These are phyloP conservation scores for Patella vulgata DNA, from an alignment of 1,140 invertebrate genomes.

Conservation along the genomic window DNA sequence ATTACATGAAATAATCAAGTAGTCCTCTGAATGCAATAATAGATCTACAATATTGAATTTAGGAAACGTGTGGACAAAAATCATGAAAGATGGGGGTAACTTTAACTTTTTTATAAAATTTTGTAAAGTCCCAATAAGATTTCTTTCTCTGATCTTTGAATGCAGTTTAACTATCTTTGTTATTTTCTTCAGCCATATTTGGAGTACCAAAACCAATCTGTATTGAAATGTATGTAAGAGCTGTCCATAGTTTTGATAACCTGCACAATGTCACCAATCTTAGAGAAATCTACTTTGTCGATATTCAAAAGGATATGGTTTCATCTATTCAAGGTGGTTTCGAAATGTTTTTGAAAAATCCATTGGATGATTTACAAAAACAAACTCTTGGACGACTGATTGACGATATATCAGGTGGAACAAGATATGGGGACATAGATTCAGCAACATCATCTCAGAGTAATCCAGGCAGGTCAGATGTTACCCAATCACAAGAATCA, in stretches of 20 bases:
- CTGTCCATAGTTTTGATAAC: slow-evolving; percentile 7
- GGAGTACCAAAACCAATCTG: slow-evolving; percentile 19
- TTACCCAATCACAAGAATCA: no score
- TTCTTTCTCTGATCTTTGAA: neutral
- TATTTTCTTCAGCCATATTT: slow-evolving; percentile 9
- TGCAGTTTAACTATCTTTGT: neutral
- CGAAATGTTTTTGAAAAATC: neutral
- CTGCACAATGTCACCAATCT: neutral
- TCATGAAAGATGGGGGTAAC: neutral
- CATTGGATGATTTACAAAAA: neutral
- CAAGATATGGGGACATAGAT: no score
- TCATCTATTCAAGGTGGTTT: slow-evolving; percentile 14
- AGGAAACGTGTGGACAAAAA: no score
- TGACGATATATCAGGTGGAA: no score
- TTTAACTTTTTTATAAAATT: neutral
- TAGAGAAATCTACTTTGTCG: slow-evolving; percentile 38
- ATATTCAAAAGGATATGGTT: slow-evolving; percentile 28
- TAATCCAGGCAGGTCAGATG: no score
- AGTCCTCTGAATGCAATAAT: neutral
- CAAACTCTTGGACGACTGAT: no score
- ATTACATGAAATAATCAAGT: neutral
- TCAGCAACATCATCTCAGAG: no score
- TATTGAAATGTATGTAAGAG: slow-evolving; percentile 24
- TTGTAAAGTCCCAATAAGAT: neutral
- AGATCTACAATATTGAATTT: neutral